Base-by-base conservation (phyloP, 1,140 invertebrate species). In the Sitobion miscanthi region DNA sequence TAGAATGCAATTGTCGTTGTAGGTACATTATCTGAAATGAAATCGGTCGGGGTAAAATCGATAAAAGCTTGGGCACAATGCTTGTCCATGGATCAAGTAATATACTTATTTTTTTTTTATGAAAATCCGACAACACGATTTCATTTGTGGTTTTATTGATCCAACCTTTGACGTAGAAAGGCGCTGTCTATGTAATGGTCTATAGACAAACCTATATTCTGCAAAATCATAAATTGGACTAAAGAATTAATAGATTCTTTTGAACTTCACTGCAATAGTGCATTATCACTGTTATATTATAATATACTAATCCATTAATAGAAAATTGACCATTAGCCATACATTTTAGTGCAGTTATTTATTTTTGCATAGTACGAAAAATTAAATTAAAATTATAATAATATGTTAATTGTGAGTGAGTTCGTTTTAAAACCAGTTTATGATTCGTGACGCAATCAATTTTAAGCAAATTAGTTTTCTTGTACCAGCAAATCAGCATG, bases 351-450 rank as follows among this genome's bases (percentile, higher is more conserved):
- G 62, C 4, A 20, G 62, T 77, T n/a, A 77, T 77, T 77, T 77
- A 77, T 77, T 77, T 77, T 77, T 77, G 11, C 30, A 69, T 6
- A n/a, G 62, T n/a, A 69, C 30, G n/a, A 77, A 77, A 77, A 5
- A 77, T 11, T 69, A 69, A 77, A 6, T 77, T 77, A n/a, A 77
- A 77, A n/a, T 77, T 77, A 77, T 77, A n/a, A 69, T 69, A 69
- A n/a, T 77, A 77, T 77, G 62, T n/a, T 77, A 77, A 77, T 77
- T 77, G 62, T 77, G 30, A 77, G n/a, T 77, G 30, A n/a, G n/a
- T 77, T 35, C 62, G 62, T 77, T 17, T 17, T 17, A 17, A 77
- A 77, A 77, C 62, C 62, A 77, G 62, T 77, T 77, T 77, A 77
- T 17, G 17, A n/a, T 77, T 77, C n/a, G n/a, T 77, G 62, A 77